Evolutionary conservation across 2,797 vertebrate species (phyloP), one percentile per base, ranked within the genome.

Genomic region (Helarctos malayanus): DNA sequence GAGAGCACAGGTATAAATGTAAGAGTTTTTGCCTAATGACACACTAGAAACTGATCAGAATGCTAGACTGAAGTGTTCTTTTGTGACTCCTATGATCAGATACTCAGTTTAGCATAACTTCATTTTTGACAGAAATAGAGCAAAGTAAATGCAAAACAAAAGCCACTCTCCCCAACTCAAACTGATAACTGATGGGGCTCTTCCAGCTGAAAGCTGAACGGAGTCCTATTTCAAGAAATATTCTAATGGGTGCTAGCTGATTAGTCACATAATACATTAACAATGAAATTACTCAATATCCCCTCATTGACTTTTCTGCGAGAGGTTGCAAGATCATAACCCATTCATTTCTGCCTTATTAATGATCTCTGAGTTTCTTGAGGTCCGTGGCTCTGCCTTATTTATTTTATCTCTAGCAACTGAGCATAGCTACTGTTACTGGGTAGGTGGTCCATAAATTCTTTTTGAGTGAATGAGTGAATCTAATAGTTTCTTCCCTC

Each of bases 51-150:
- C 45, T 56, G 27, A 83, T 0, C 45, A 78, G 56, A 90, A n/a
- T 3, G 52, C 89, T 0, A 93, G 57, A 80, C 7, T 69, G 59
- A 71, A 35, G 1, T 91, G 15, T 19, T 89, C 68, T 63, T 63
- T 7, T 57, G n/a, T 75, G 54, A 97, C 83, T 91, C 27, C 13
- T 69, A 18, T 69, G 16, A 65, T 93, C 57, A 63, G 61, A 54
- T 69, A 91, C n/a, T 94, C 19, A 41, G 92, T 73, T 75, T 49
- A 96, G 25, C 8, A 94, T 65, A 49, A 87, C 27, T 52, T 59
- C 18, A 45, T 86, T 98, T 98, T 90, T 94, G 68, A 94, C 25
- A 27, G 59, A 75, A 94, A 96, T 7, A 92, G 9, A 89, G n/a
- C 2, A 59, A 95, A 89, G 80, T 91, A 89, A 82, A 47, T 18